Evolutionary conservation across 2,113 vertebrate species (phyloP).

Genomic region (Pteruthius melanotis): DNA sequence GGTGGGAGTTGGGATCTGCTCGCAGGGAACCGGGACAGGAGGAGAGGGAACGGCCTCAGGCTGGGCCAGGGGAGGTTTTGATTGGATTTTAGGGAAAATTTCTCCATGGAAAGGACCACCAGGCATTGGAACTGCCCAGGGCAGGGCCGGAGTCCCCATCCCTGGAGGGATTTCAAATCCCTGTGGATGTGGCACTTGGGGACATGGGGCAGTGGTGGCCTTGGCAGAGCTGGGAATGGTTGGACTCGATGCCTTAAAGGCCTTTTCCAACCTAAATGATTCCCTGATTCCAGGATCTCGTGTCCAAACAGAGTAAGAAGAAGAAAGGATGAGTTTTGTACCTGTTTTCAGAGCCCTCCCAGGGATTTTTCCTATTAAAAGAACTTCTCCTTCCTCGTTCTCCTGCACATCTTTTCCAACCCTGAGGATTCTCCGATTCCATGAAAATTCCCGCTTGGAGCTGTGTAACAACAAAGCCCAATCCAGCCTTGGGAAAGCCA

Average conservation of each 20-base stretch:
- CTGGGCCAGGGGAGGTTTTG: neutral
- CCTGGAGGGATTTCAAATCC: neutral
- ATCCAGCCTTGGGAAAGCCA: too few species aligned
- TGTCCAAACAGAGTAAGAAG: neutral
- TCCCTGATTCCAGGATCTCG: neutral
- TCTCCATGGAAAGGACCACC: accelerated
- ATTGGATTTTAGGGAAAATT: neutral
- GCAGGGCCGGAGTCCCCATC: neutral
- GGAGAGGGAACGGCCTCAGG: neutral
- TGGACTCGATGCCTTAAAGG: neutral
- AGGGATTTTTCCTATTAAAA: neutral
- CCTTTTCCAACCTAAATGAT: neutral
- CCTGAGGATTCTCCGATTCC: too few species aligned
- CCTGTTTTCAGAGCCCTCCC: neutral
- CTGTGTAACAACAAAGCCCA: too few species aligned
- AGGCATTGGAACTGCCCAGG: neutral
- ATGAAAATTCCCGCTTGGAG: too few species aligned
- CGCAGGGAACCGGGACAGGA: neutral
- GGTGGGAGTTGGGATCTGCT: neutral
- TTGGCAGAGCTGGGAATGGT: neutral
- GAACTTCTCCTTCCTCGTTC: neutral
- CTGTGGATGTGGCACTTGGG: neutral
- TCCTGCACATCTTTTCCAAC: neutral
- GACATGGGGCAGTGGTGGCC: neutral
- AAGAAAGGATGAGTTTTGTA: neutral